phyloP scores from a whole-genome alignment of 2,797 vertebrate genomes.

The Cetoscarus ocellatus region DNA sequence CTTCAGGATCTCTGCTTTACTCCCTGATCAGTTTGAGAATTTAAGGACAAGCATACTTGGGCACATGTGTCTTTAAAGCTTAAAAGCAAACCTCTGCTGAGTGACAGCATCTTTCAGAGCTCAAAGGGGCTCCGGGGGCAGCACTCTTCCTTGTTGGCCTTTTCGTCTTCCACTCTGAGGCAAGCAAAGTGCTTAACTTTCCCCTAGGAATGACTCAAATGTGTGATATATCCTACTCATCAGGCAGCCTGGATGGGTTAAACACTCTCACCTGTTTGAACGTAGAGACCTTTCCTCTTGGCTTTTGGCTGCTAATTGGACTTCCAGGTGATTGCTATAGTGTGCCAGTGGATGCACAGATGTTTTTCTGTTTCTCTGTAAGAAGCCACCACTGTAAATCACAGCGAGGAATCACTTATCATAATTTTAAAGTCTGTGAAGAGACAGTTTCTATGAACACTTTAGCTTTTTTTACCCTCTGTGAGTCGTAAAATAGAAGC shows the following conservation, averaged over 20 bases:
- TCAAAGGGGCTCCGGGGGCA: conserved; percentile 1
- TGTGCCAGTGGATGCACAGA: not conserved
- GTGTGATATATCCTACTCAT: not conserved
- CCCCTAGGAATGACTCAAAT: conserved; percentile 11
- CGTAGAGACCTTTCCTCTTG: not conserved
- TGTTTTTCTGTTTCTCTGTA: not conserved
- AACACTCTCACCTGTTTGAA: conserved; percentile 15
- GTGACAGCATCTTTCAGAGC: not conserved
- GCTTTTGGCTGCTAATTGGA: conserved; percentile 16
- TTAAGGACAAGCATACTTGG: conserved; percentile 1
- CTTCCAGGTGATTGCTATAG: not conserved
- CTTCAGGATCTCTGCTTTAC: too few relatives aligned
- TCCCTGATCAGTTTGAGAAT: too few relatives aligned
- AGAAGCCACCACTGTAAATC: not conserved
- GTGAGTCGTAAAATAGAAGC: not conserved
- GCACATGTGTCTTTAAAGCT: conserved; percentile 1
- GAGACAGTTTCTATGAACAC: not conserved
- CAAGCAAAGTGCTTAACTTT: not conserved
- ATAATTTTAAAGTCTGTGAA: not conserved
- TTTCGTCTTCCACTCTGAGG: conserved; percentile 4
- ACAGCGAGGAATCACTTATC: not conserved
- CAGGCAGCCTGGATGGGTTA: conserved; percentile 1
- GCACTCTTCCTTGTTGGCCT: not conserved
- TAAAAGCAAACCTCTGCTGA: conserved; percentile 22
- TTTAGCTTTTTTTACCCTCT: not conserved